A percentile compares a stretch with the other conserved stretches of the same genome.
Evolutionary conservation across 1,140 invertebrate genomes (phyloP).

Genomic region (Venturia canescens): DNA sequence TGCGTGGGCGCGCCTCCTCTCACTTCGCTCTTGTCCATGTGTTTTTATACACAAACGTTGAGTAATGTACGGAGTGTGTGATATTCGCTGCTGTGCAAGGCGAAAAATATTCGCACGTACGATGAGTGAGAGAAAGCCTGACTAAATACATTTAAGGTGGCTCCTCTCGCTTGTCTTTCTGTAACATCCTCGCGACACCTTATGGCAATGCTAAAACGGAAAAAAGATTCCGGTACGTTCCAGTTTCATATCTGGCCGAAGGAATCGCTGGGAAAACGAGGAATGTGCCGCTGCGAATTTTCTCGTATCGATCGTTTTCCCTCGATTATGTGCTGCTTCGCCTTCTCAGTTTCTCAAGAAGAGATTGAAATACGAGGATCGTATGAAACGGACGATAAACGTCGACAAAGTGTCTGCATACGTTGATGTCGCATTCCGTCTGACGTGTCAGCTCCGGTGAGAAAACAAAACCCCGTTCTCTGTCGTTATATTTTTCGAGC

Average conservation of each 20-base stretch:
- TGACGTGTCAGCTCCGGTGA: too few species aligned
- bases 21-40: slow-evolving; percentile 17
- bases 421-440: too few species aligned
- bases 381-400: too few species aligned
- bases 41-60: slow-evolving; percentile 12
- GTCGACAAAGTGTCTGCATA: too few species aligned
- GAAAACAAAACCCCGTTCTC: too few species aligned
- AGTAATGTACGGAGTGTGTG: not conserved
- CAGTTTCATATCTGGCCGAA: not conserved
- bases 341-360: too few species aligned
- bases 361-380: too few species aligned
- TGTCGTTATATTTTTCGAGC: too few species aligned
- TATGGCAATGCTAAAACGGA: not conserved
- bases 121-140: slow-evolving; percentile 9
- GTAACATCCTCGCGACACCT: slow-evolving; percentile 5
- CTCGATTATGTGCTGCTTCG: too few species aligned
- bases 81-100: not conserved
- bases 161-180: not conserved
- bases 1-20: slow-evolving; percentile 15
- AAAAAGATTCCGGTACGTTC: not conserved
- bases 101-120: slow-evolving; percentile 24
- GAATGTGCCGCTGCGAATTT: too few species aligned
- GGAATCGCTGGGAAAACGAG: not conserved
- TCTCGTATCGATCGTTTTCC: too few species aligned
- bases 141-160: slow-evolving; percentile 9